Conservation (phyloP, 2,888 invertebrate genomes). For the Athalia rosae region DNA sequence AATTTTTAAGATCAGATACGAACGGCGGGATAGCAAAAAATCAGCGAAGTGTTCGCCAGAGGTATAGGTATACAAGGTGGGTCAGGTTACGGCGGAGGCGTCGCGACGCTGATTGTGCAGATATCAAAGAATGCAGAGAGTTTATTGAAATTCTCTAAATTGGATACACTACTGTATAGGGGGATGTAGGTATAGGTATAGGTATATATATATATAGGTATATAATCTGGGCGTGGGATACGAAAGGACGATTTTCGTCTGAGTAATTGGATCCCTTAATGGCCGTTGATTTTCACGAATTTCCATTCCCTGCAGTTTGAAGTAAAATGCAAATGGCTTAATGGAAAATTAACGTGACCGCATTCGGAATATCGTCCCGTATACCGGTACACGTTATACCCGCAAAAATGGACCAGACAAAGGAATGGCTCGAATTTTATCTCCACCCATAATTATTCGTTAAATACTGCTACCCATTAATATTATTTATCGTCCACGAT, state of each 20-base stretch:
- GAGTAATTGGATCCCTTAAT: constrained; percentile 28
- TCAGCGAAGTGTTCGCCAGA: too few species aligned
- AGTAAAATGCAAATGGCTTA: constrained; percentile 24
- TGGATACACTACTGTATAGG: too few species aligned
- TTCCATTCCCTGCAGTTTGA: background rate
- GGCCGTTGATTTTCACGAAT: constrained; percentile 1
- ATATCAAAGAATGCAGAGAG: too few species aligned
- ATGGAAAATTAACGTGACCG: constrained; percentile 29
- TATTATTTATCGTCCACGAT: background rate
- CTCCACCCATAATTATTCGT: too few species aligned
- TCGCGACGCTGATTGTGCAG: too few species aligned
- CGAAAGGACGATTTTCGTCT: constrained; percentile 12
- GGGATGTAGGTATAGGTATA: too few species aligned
- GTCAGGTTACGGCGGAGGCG: too few species aligned
- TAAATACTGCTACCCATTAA: too few species aligned
- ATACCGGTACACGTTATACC: background rate
- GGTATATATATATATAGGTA: background rate
- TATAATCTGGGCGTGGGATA: background rate
- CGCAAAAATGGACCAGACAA: constrained; percentile 6
- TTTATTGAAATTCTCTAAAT: too few species aligned
- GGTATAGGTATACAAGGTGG: too few species aligned
- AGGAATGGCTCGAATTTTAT: background rate
- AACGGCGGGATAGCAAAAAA: too few species aligned
- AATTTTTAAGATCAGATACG: too few species aligned
- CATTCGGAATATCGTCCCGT: background rate